Conservation (phyloP, 2,888 invertebrate genomes). For the Sisyra terminalis region DNA sequence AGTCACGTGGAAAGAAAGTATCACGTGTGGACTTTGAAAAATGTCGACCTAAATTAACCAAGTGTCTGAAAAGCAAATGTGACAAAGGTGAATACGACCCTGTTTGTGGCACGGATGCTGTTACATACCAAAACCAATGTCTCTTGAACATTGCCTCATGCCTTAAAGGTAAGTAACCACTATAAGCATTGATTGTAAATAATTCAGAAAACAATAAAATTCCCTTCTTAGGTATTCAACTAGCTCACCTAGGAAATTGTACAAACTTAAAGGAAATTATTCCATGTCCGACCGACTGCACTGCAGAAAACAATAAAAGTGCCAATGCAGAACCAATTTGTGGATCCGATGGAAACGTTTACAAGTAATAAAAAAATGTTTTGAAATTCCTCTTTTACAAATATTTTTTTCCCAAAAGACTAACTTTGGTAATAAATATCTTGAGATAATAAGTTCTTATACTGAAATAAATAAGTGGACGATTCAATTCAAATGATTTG, state of each 20-base stretch:
- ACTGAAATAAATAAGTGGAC: too few relatives aligned
- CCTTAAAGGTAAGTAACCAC: conserved; percentile 38
- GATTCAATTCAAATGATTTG: too few relatives aligned
- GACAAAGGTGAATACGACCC: conserved; percentile 49
- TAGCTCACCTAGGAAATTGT: conserved; percentile 80
- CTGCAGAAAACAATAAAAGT: conserved; percentile 29
- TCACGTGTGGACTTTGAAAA: conserved; percentile 63
- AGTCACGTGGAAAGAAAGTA: conserved; percentile 26
- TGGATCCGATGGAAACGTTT: conserved; percentile 80
- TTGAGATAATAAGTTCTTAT: not conserved
- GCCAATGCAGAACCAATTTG: conserved; percentile 53
- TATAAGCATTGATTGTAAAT: conserved; percentile 14
- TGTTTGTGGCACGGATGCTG: conserved; percentile 81
- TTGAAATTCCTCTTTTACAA: too few relatives aligned
- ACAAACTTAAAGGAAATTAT: conserved; percentile 48
- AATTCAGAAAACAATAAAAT: not conserved
- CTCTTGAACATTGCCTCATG: conserved; percentile 71
- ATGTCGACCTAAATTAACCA: conserved; percentile 53
- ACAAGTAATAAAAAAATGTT: too few relatives aligned
- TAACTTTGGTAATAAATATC: too few relatives aligned
- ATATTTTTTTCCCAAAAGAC: too few relatives aligned
- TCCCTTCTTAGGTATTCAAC: conserved; percentile 54
- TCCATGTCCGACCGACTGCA: conserved; percentile 44
- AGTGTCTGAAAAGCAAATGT: conserved; percentile 60
- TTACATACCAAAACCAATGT: conserved; percentile 70